Evolutionary conservation across 2,797 vertebrate species (phyloP).

Genomic region (Falco cherrug): DNA sequence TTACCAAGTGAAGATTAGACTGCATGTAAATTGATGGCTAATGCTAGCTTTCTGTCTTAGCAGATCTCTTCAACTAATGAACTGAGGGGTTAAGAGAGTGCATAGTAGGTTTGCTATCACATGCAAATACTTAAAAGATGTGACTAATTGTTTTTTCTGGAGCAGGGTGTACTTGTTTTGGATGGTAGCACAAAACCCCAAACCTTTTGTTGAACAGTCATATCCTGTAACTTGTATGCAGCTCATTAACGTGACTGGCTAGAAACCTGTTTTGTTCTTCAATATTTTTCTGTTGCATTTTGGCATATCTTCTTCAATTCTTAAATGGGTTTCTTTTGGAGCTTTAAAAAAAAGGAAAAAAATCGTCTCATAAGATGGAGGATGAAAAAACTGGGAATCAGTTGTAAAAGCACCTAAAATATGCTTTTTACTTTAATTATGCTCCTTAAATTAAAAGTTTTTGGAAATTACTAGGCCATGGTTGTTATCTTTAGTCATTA

Average conservation of each 20-base stretch:
- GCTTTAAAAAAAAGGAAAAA: not conserved
- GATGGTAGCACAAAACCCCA: not conserved
- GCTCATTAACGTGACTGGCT: not conserved
- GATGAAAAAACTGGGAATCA: not conserved
- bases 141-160: not conserved
- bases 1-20: not conserved
- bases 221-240: not conserved
- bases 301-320: not conserved
- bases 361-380: not conserved
- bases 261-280: not conserved
- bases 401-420: not conserved
- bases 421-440: not conserved
- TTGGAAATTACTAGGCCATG: not conserved
- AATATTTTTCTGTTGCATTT: not conserved
- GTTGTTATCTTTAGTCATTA: not conserved
- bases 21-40: not conserved
- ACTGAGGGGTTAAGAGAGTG: not conserved
- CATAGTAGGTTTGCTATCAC: not conserved
- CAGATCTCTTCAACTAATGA: not conserved
- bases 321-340: not conserved
- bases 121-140: not conserved
- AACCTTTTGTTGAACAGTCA: not conserved
- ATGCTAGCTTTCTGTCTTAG: not conserved
- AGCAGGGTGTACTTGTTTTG: not conserved
- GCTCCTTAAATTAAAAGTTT: not conserved